Evolutionary conservation across 2,113 vertebrate genomes (phyloP).

Genomic region (Platanista minor): DNA sequence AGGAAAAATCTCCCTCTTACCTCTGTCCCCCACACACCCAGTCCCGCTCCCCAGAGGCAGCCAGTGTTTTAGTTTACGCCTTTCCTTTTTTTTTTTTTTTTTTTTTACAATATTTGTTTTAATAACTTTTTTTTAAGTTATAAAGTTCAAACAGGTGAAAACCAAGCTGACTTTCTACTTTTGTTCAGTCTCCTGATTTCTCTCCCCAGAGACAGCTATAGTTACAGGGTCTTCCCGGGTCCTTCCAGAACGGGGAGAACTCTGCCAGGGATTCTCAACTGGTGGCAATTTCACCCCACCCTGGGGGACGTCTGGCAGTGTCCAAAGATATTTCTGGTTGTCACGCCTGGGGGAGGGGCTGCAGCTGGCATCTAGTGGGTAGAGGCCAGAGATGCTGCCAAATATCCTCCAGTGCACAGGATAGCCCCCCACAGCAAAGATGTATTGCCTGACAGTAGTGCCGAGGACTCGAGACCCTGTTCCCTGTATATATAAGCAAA

Average conservation of each 20-base stretch:
- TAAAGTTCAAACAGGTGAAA: background rate
- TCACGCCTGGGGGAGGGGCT: background rate
- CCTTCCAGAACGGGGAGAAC: background rate
- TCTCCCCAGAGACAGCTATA: background rate
- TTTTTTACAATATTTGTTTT: background rate
- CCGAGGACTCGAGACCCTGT: background rate
- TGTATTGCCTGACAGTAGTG: background rate
- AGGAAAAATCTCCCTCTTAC: background rate
- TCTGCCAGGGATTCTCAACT: background rate
- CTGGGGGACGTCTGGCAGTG: background rate
- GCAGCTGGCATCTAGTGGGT: background rate
- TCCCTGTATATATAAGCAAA: background rate
- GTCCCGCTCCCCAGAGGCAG: no score
- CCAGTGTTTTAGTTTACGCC: background rate
- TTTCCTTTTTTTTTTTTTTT: background rate
- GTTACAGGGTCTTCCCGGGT: background rate
- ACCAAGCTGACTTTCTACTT: background rate
- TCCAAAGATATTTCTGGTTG: background rate
- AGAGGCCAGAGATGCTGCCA: background rate
- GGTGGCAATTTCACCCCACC: accelerated
- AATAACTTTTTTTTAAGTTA: background rate
- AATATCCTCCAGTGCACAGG: accelerated
- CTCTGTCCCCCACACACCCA: background rate
- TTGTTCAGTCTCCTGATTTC: background rate
- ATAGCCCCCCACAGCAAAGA: background rate